phyloP scores from a whole-genome alignment of 1,140 invertebrate genomes.

The Ectropis grisescens region DNA sequence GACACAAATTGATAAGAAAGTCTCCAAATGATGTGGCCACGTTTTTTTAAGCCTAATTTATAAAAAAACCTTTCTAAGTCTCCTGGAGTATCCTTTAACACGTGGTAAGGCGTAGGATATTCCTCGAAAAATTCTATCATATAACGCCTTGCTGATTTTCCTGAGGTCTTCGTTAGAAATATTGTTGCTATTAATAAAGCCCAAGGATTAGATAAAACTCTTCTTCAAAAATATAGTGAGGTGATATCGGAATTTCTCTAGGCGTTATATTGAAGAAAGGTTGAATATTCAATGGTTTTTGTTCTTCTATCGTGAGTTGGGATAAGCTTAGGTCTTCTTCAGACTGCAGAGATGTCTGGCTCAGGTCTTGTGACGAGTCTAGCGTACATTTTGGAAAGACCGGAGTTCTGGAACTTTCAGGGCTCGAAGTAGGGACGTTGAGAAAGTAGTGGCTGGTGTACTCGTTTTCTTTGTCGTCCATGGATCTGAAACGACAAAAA shows the following conservation, averaged over 20 bases:
- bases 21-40: conserved; percentile 68
- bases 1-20: conserved; percentile 69
- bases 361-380: conserved; percentile 31
- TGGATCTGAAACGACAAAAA: too few relatives aligned
- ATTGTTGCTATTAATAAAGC: conserved; percentile 69
- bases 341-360: conserved; percentile 28
- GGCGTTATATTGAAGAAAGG: conserved; percentile 58
- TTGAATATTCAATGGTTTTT: conserved; percentile 34
- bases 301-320: conserved; percentile 44
- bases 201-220: conserved; percentile 69
- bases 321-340: conserved; percentile 43
- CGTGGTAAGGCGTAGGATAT: conserved; percentile 60
- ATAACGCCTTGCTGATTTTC: conserved; percentile 51
- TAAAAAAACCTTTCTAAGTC: conserved; percentile 65
- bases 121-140: conserved; percentile 65
- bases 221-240: conserved; percentile 70
- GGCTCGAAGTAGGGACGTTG: too few relatives aligned
- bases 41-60: conserved; percentile 59
- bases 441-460: too few relatives aligned
- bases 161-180: conserved; percentile 70
- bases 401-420: too few relatives aligned
- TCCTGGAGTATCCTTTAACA: conserved; percentile 44
- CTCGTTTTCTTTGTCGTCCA: too few relatives aligned
- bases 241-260: conserved; percentile 58
- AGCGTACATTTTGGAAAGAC: too few relatives aligned